phyloP scores from a whole-genome alignment of 2,888 invertebrate species.

The Thelaira solivaga region DNA sequence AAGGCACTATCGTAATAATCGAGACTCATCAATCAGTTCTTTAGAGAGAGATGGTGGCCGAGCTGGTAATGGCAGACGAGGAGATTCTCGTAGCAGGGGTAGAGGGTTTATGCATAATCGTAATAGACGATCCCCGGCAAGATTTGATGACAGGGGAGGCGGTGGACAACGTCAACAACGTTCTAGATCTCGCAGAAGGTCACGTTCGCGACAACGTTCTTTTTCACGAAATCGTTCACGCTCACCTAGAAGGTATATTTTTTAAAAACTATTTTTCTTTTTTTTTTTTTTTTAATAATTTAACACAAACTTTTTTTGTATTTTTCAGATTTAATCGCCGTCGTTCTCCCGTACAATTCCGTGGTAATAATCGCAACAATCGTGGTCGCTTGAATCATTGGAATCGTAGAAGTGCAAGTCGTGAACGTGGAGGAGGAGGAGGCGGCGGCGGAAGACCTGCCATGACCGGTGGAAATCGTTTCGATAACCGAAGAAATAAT shows the following conservation, averaged over 20 bases:
- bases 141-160: slow-evolving; percentile 66
- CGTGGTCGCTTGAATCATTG: slow-evolving; percentile 71
- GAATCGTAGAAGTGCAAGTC: slow-evolving; percentile 70
- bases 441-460: slow-evolving; percentile 62
- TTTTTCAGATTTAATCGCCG: slow-evolving; percentile 72
- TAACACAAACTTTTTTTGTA: neutral
- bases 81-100: slow-evolving; percentile 66
- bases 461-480: slow-evolving; percentile 61
- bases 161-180: slow-evolving; percentile 70
- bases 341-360: slow-evolving; percentile 71
- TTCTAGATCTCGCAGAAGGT: slow-evolving; percentile 73
- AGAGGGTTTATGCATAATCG: slow-evolving; percentile 64
- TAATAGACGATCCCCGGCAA: slow-evolving; percentile 51
- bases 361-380: slow-evolving; percentile 69
- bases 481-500: slow-evolving; percentile 66
- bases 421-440: slow-evolving; percentile 70
- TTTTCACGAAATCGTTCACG: slow-evolving; percentile 74
- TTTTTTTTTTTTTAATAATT: neutral
- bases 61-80: slow-evolving; percentile 67
- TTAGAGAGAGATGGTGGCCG: slow-evolving; percentile 71
- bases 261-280: neutral
- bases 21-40: slow-evolving; percentile 83
- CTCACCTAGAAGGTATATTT: slow-evolving; percentile 74
- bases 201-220: slow-evolving; percentile 72
- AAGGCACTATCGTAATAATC: slow-evolving; percentile 91